Base-by-base conservation (phyloP, 2,888 invertebrate genomes). In the Hypselothyrea guttata region DNA sequence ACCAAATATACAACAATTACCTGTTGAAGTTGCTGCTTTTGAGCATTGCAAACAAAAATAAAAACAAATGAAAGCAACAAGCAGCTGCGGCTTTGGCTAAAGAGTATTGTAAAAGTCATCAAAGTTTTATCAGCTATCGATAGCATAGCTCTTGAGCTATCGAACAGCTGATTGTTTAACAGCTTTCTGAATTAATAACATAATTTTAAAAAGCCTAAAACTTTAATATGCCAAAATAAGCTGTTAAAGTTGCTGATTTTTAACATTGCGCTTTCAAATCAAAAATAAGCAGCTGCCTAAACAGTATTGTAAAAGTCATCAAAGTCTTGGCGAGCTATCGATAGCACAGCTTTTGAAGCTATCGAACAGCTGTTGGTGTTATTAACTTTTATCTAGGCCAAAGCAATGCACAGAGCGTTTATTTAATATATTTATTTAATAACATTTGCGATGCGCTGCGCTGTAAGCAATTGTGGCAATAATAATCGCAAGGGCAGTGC, bases 11-110 rank as follows among this genome's bases (percentile, higher is more conserved):
- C 30, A 16, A 9, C 35, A 5, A 7, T 37, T 51, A 87, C 87
- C 88, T 87, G 34, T 84, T 67, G 1, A 84, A 70, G 55, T 87
- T 86, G 57, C 87, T 87, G 54, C 86, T 87, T 69, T 72, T 84
- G 9, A 87, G 64, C 87, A 87, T 87, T 56, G 37, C 16, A 12
- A 44, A n/a, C n/a, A n/a, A n/a, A n/a, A n/a, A n/a, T n/a, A n/a
- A 54, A 60, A 49, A 52, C 30, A 52, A 38, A 22, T n/a, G 22
- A 37, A 15, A 31, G 8, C n/a, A 8, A 28, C 28, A 38, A 44
- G 9, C 64, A 58, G 44, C 60, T 65, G 65, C 5, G 22, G 22
- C 22, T 22, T 22, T 22, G 22, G 22, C 22, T 22, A 22, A 22
- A 22, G 5, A 4, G 22, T 5, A 22, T 4, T 22, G 22, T 5